phyloP scores from a whole-genome alignment of 2,113 vertebrate species.

The Daboia siamensis region DNA sequence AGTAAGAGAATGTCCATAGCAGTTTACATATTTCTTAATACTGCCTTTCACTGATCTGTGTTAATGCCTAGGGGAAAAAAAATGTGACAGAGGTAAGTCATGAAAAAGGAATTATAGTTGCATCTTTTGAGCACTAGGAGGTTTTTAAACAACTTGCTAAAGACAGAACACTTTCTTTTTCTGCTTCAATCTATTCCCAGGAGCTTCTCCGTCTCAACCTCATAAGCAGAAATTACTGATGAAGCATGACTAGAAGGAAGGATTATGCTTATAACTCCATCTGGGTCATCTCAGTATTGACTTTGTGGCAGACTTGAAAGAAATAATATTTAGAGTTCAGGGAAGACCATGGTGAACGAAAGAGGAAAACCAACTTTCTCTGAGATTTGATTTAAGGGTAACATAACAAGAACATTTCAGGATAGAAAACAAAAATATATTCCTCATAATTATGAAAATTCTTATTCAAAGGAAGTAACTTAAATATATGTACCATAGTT shows the following conservation, averaged over 20 bases:
- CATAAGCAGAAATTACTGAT: not conserved
- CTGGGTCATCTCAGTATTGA: constrained; percentile 3
- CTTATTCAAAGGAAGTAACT: not conserved
- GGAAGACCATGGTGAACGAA: not conserved
- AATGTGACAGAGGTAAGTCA: not conserved
- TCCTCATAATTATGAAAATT: not conserved
- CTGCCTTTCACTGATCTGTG: not conserved
- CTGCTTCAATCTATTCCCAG: constrained; percentile 13
- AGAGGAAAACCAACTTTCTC: not conserved
- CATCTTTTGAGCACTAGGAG: not conserved
- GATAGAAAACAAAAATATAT: not conserved
- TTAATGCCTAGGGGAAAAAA: not conserved
- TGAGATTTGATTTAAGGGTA: not conserved
- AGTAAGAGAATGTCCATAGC: not conserved
- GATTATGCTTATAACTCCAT: not conserved
- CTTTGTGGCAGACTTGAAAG: constrained; percentile 17
- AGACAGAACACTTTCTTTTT: constrained; percentile 4
- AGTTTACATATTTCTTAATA: not conserved
- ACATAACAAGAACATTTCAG: not conserved
- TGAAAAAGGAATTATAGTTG: constrained; percentile 21
- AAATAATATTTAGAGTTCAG: not conserved
- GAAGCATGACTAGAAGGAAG: constrained; percentile 9
- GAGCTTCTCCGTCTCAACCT: constrained; percentile 1
- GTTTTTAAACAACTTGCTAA: constrained; percentile 16
- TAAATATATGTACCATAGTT: not conserved